phyloP scores from a whole-genome alignment of 1,140 invertebrate species.

The Pseudomyrmex pallidus region DNA sequence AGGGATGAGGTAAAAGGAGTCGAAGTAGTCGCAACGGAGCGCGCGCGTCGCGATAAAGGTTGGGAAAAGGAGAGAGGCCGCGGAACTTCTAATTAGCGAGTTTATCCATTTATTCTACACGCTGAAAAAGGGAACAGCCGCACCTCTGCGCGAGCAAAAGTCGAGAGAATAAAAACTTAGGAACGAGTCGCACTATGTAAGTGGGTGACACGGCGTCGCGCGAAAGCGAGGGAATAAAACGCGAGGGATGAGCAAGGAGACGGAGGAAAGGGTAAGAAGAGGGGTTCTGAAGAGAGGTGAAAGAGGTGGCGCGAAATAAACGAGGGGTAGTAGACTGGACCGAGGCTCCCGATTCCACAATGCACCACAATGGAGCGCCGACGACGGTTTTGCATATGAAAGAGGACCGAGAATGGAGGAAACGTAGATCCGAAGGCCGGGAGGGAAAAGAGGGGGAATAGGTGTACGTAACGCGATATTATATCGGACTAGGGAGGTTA shows the following conservation, averaged over 20 bases:
- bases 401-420: conserved; percentile 75
- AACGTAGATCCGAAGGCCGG: conserved; percentile 43
- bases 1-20: background rate
- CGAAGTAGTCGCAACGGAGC: background rate
- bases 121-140: conserved; percentile 70
- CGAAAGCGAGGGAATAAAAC: conserved; percentile 20
- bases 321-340: conserved; percentile 81
- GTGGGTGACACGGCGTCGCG: conserved; percentile 14
- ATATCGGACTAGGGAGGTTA: conserved; percentile 72
- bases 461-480: conserved; percentile 72
- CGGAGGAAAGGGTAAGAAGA: conserved; percentile 15
- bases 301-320: conserved; percentile 77
- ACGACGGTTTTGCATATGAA: conserved; percentile 83
- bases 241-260: conserved; percentile 29
- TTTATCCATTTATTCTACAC: conserved; percentile 79
- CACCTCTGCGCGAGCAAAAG: conserved; percentile 43
- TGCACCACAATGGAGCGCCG: conserved; percentile 79
- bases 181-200: conserved; percentile 30
- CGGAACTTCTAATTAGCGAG: conserved; percentile 82
- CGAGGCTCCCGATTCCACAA: conserved; percentile 78
- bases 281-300: conserved; percentile 41
- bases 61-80: background rate
- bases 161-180: conserved; percentile 58
- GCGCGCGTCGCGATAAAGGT: conserved; percentile 22
- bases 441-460: conserved; percentile 46